phyloP scores from a whole-genome alignment of 2,797 vertebrate species.

The Coccyzus lansbergi region DNA sequence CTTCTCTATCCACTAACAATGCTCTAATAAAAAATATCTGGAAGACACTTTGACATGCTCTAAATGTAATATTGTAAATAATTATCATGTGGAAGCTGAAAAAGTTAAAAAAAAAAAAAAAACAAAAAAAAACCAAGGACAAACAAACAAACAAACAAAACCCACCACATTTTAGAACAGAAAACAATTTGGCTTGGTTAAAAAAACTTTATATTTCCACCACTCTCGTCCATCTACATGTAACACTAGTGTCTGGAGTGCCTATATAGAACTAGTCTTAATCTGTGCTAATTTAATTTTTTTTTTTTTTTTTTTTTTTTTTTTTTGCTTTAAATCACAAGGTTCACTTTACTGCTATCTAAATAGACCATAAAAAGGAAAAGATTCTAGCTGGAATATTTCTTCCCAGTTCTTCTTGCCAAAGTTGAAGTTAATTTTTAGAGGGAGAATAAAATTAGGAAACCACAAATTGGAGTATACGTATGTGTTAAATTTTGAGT shows the following conservation, averaged over 20 bases:
- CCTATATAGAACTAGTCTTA: not conserved
- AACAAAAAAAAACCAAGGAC: not conserved
- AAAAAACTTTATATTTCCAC: not conserved
- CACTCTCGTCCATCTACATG: not conserved
- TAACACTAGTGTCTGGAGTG: not conserved
- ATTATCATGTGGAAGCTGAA: not conserved
- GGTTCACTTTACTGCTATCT: conserved; percentile 43
- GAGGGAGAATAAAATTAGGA: conserved; percentile 56
- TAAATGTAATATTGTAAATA: not conserved
- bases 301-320: not conserved
- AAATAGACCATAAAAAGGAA: conserved; percentile 33
- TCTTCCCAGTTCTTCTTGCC: conserved; percentile 7
- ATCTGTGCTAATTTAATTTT: not conserved
- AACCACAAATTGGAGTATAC: conserved; percentile 37
- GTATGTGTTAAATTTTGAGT: conserved; percentile 45
- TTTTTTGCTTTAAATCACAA: conserved; percentile 29
- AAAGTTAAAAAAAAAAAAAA: not conserved
- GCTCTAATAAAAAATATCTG: not conserved
- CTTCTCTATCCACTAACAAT: not conserved
- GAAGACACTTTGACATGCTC: not conserved
- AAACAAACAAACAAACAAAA: not conserved
- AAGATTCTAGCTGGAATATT: not conserved
- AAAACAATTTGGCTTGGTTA: not conserved
- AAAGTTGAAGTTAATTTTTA: conserved; percentile 61
- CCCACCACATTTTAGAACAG: not conserved